Base-by-base conservation (phyloP, 1,140 invertebrate species). In the Macrostomum lignano region DNA sequence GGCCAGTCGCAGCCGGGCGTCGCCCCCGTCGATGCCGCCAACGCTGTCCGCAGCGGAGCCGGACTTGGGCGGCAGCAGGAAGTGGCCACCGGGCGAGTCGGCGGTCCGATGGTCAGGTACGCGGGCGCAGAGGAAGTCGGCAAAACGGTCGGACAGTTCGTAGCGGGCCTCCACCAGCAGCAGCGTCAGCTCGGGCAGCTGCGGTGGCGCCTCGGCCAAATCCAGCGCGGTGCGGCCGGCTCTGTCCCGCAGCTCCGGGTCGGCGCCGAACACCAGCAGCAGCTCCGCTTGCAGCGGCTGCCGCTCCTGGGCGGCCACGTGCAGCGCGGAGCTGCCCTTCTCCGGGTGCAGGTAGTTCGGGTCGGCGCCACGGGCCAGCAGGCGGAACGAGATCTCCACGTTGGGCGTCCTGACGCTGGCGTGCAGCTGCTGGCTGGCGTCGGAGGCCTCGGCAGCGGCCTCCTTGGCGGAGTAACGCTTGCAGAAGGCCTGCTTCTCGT, bases 271-370 rank as follows among this genome's bases (percentile, higher is more conserved):
- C 6, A 77, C 68, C 37, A 79, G 66, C 28, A 96, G 60, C 40
- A 96, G 60, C 61, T 96, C 86, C 14, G 55, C 51, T 41, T 63
- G 60, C 21, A 55, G 38, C 4, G 43, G 38, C 40, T 64, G 62
- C 9, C 49, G 50, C 25, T 58, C 49, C 40, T 55, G 50, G 21
- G 78, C 79, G 2, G 86, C 86, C 23, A 93, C 75, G 55, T 94
- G 84, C 28, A 94, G 55, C 5, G 81, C 76, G 34, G 71, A 72
- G 20, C 71, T 81, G 19, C 76, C 74, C 54, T 86, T 86, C 48
- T 91, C 75, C 58, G 74, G 72, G 56, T 93, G 78, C 49, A 76
- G 79, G 59, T 79, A 94, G 61, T 93, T 93, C 23, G 82, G 74
- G 64, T 93, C 78, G 41, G 84, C 86, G 37, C 86, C 86, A 49